These are phyloP conservation scores for Pseudochaenichthys georgianus DNA, from an alignment of 2,797 vertebrate species.

Conservation along the genomic window DNA sequence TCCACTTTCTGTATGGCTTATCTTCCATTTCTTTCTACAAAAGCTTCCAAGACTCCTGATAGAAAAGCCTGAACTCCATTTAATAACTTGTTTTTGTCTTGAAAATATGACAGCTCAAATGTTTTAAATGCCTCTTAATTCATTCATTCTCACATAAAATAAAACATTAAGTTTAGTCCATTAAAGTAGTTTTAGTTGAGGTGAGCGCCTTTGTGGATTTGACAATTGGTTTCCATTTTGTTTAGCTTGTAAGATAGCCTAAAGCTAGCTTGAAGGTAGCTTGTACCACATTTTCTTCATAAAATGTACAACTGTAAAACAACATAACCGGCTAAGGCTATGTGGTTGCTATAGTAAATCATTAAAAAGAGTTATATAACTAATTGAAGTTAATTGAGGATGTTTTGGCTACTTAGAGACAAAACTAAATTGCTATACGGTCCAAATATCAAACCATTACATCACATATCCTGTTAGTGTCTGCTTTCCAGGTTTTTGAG, in stretches of 20 bases:
- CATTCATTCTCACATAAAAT: background rate
- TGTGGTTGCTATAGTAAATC: too few relatives aligned
- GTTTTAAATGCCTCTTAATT: background rate
- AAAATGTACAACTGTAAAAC: too few relatives aligned
- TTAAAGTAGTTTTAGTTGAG: background rate
- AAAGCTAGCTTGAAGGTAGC: background rate
- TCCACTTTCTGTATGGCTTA: background rate
- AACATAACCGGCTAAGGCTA: background rate
- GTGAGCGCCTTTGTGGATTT: background rate
- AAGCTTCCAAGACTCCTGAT: background rate
- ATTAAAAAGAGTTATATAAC: too few relatives aligned
- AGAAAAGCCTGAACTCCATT: background rate
- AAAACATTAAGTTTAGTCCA: background rate
- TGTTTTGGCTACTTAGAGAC: too few relatives aligned
- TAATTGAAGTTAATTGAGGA: too few relatives aligned
- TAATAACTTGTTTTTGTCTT: background rate
- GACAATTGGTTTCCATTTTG: background rate
- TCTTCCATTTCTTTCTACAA: background rate
- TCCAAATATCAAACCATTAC: conserved; percentile 1
- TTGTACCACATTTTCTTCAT: background rate
- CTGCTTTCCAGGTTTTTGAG: conserved; percentile 17
- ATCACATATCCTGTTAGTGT: conserved; percentile 1
- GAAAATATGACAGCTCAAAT: background rate
- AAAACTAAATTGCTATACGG: background rate
- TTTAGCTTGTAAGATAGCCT: background rate